Base-by-base conservation (phyloP, 2,113 vertebrate species). In the Pluvialis apricaria region DNA sequence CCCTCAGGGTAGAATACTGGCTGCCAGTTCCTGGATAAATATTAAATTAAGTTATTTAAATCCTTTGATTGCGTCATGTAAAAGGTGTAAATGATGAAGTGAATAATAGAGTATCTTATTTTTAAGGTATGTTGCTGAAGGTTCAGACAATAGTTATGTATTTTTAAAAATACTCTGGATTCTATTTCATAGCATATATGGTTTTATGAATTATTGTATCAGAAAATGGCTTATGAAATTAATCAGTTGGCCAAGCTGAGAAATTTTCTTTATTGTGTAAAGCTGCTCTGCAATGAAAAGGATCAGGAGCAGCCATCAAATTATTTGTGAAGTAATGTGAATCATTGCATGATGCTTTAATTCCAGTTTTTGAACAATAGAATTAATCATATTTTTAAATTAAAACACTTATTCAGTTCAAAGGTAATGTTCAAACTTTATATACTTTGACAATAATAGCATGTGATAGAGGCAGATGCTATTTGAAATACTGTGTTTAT, bases 41-140 rank as follows among this genome's bases (percentile, higher is more conserved):
- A 87, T 85, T 92, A 94, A 79, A 92, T 2, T 52, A 73, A 94
- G 83, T 94, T 97, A 89, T 94, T 96, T 87, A 82, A 94, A 82
- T 94, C 36, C 49, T 58, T 54, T 93, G 69, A 86, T 95, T 90
- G 52, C 32, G 26, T 96, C 93, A 86, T 72, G 38, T 72, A 60
- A 92, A 91, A 95, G 36, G 13, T 91, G 58, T 71, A 94, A 96
- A 88, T 52, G 40, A 92, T 72, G 25, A 58, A 77, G 66, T 92
- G 49, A 90, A 66, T 75, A 95, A 61, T 82, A 78, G 25, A 76
- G 11, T 75, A 38, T 66, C 40, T 89, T 94, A 24, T 84, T 88
- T 84, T 92, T 65, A 70, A 81, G 38, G n/a, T 68, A 57, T 70
- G 11, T 79, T 34, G 88, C 38, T 76, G 60, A 83, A 86, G 22